Evolutionary conservation across 2,888 invertebrate genomes (phyloP).

Genomic region (Drosophila parthenogenetica): DNA sequence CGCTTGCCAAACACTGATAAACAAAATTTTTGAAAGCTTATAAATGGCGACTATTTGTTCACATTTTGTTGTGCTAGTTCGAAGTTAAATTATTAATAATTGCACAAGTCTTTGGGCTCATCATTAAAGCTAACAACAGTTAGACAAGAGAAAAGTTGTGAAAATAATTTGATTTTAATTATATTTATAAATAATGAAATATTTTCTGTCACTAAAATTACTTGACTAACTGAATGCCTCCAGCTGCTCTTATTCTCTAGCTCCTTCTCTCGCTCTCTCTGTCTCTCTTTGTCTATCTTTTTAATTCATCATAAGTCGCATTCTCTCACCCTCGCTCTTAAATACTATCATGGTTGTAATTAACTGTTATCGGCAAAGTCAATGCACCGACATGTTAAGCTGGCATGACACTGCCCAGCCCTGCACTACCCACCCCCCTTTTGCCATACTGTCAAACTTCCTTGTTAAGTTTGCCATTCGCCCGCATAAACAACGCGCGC

Average conservation of each 20-base stretch:
- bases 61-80: neutral
- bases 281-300: neutral
- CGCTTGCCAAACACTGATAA: conserved; percentile 45
- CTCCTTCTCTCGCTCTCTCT: neutral
- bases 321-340: conserved; percentile 3
- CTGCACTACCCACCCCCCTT: neutral
- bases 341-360: conserved; percentile 43
- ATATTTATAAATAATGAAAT: neutral
- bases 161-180: neutral
- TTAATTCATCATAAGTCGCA: conserved; percentile 9
- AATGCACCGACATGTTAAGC: conserved; percentile 63
- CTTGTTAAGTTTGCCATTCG: conserved; percentile 25
- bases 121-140: conserved; percentile 5
- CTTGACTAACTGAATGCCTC: neutral
- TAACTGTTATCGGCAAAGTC: conserved; percentile 63
- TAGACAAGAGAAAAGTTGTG: neutral
- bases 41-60: conserved; percentile 22
- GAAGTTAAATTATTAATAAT: conserved; percentile 50
- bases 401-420: conserved; percentile 1
- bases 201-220: neutral
- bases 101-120: conserved; percentile 39
- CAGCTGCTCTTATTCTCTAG: neutral
- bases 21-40: conserved; percentile 40
- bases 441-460: conserved; percentile 23
- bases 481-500: conserved; percentile 32